Evolutionary conservation across 2,113 vertebrate species (phyloP).

Genomic region (Mus spicilegus): DNA sequence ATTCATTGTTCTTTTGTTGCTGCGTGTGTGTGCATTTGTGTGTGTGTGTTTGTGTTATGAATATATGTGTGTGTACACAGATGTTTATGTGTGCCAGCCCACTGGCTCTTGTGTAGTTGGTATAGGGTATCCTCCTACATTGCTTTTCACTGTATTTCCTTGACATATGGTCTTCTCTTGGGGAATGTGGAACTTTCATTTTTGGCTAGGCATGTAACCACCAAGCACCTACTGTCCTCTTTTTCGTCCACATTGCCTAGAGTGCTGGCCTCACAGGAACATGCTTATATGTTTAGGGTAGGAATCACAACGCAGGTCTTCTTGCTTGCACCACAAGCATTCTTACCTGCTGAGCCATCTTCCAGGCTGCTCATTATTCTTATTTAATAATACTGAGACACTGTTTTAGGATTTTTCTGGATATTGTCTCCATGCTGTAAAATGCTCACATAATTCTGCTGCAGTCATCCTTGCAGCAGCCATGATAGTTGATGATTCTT

Average conservation of each 20-base stretch:
- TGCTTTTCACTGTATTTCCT: too few relatives aligned
- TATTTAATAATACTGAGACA: not conserved
- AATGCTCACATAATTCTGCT: conserved; percentile 12
- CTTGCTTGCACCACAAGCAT: not conserved
- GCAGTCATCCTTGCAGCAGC: not conserved
- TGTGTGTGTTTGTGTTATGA: not conserved
- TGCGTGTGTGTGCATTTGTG: not conserved
- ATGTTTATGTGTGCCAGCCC: not conserved
- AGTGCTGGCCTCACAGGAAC: not conserved
- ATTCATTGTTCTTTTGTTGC: not conserved
- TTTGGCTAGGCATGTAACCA: not conserved
- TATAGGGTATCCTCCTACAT: not conserved
- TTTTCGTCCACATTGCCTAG: too few relatives aligned
- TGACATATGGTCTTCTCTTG: not conserved
- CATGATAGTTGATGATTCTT: not conserved
- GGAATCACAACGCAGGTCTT: not conserved
- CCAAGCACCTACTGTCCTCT: too few relatives aligned
- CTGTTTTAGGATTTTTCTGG: conserved; percentile 46
- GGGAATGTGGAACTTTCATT: not conserved
- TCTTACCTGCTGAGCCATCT: not conserved
- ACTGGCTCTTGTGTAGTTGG: too few relatives aligned
- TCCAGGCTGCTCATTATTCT: not conserved
- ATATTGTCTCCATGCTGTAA: conserved; percentile 46
- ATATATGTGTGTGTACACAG: not conserved
- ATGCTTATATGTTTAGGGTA: not conserved